Evolutionary conservation across 2,797 vertebrate genomes (phyloP), one percentile per base, ranked within the genome.

Genomic region (Myotis pilosus): DNA sequence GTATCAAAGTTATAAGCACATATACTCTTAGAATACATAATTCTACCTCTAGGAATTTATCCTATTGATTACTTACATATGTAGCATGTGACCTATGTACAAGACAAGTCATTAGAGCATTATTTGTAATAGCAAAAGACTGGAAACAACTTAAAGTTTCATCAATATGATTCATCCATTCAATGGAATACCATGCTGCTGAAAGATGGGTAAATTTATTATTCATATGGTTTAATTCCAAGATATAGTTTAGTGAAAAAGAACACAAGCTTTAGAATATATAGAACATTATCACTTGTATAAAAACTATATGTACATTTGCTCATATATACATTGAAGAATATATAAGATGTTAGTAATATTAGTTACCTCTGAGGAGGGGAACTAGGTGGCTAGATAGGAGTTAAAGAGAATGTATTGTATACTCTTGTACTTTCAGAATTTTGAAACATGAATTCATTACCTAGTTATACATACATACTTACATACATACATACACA

Each of bases 11-110:
- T 83, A 69, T 17, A 89, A 84, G 49, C 9, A 80, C 3, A 78
- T 16, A 55, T 30, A 51, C 8, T 51, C 44, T 91, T 57, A 72
- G 47, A 84, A 81, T 89, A 41, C 82, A 20, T 55, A 92, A 90
- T 69, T 96, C 36, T 88, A 88, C 68, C 33, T 95, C 6, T 85
- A 81, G 47, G 44, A 94, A 81, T 82, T 91, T 87, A 84, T 68
- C 72, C 55, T 84, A 51, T 33, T 71, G 15, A 53, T 66, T 83
- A 71, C 41, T 86, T 75, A 60, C 36, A 87, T 53, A 66, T 81
- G 17, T 41, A 8, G 64, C 92, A 92, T 83, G 82, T 91, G 53
- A 74, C 4, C 33, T 64, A 33, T 16, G 7, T 38, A 82, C 4
- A 57, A 62, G 19, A 44, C 4, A 81, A 82, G 20, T 86, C 93